Base-by-base conservation (phyloP, 2,113 vertebrate species). In the Notiomystis cincta region DNA sequence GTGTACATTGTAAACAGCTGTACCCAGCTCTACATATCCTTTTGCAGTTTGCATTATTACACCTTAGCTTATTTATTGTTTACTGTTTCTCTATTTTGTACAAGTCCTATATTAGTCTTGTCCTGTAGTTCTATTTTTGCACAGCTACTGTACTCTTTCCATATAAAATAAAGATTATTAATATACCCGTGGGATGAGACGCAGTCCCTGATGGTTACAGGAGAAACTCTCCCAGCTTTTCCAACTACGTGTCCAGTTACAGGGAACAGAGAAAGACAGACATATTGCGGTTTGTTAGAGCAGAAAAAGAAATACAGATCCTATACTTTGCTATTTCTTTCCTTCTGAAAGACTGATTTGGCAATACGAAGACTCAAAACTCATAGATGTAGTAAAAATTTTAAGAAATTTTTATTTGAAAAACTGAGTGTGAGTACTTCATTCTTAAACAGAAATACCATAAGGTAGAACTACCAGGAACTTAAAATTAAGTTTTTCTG, bases 51-150 rank as follows among this genome's bases (percentile, higher is more conserved):
- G 92, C 94, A 66, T 95, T 56, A 50, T 96, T 97, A 94, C 85
- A 95, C 93, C 96, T 94, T 65, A 90, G 98, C 98, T 98, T 98
- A 99, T 99, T 99, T 99, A 99, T 99, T 99, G 96, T 96, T 98
- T 97, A 97, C 97, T 92, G 92, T 96, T 98, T 98, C 98, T 98
- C 98, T 98, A 98, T 98, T 96, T 98, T 99, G 98, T 99, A 98
- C 98, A 98, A 98, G 98, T 99, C 98, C 98, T 99, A 97, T 98
- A 98, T 98, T 99, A 98, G 98, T 98, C 98, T 98, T 85, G 89
- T 97, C 96, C 94, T 85, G 96, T 98, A 99, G 98, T 99, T 99
- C 98, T 97, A 90, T 98, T 99, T 99, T 99, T 99, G 99, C 99
- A 99, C 99, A 99, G 98, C 98, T 98, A 98, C 98, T 98, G 98